Conservation (phyloP, 2,888 invertebrate genomes). For the Zonitis immaculata region DNA sequence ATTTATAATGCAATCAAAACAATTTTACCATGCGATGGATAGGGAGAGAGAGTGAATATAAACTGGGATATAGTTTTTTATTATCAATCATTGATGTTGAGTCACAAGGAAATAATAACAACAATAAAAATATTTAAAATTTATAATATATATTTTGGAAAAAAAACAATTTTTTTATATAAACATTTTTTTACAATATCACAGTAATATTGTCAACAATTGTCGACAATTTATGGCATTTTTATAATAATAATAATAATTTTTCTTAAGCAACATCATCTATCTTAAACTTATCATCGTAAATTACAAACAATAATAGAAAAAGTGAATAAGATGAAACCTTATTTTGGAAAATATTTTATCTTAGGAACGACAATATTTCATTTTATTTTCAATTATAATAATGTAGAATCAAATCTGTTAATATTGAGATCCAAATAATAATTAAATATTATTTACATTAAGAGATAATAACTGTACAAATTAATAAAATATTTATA, state of each 20-base stretch:
- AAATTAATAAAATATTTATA: conserved; percentile 3
- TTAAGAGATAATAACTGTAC: conserved; percentile 1
- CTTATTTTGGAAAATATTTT: conserved; percentile 3
- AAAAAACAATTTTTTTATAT: conserved; percentile 17
- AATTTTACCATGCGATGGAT: not conserved
- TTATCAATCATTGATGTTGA: not conserved
- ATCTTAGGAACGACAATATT: conserved; percentile 13
- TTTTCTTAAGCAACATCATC: conserved; percentile 30
- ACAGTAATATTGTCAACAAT: conserved; percentile 34
- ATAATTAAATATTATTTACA: conserved; percentile 15
- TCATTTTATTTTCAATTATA: conserved; percentile 9
- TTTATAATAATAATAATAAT: conserved; percentile 8
- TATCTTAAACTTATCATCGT: conserved; percentile 12
- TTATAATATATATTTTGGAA: conserved; percentile 9
- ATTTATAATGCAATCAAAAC: not conserved
- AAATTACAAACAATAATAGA: not conserved
- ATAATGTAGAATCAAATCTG: conserved; percentile 7
- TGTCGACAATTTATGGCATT: conserved; percentile 34
- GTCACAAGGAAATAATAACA: not conserved
- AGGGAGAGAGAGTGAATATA: too few species aligned
- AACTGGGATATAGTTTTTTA: not conserved
- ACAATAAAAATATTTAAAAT: conserved; percentile 7
- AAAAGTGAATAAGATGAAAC: conserved; percentile 12
- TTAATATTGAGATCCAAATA: conserved; percentile 18
- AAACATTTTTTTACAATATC: conserved; percentile 40